Base-by-base conservation (phyloP, 2,797 vertebrate genomes). In the Chelidonichthys spinosus region DNA sequence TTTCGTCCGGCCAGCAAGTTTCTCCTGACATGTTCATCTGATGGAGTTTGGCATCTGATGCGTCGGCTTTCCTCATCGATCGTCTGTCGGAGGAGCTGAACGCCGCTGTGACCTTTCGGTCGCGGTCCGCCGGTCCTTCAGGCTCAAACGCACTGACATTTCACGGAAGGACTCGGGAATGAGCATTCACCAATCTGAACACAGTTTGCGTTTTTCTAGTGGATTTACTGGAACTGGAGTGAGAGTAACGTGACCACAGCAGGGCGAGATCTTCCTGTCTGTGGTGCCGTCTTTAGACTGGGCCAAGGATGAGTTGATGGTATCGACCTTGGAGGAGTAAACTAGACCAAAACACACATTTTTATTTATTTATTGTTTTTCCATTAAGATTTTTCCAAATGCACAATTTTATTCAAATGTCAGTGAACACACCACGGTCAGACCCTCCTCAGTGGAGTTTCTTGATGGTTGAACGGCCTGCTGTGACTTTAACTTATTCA, bases 131-230 rank as follows among this genome's bases (percentile, higher is more conserved):
- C 50, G 76, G 74, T 65, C 63, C 5, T 71, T 56, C 0, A 63
- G 53, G 56, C 40, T 33, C 37, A 39, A 11, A 75, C 49, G 67
- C 68, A 8, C 62, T 69, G 77, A 74, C 79, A 64, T 86, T 81
- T 76, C 36, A 18, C 65, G 39, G 11, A 17, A 35, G 70, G 25
- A 70, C 77, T 66, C 32, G 6, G 66, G 49, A 43, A 7, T 68
- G 13, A 72, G 39, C 44, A 4, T 17, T 10, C 55, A 33, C 42
- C 0, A 8, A 7, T 56, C 50, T 59, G 33, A 40, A 15, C 17
- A 18, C 33, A 64, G 35, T 56, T 47, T 39, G 32, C 40, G 6
- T 4, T n/a, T 44, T 52, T 54, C 42, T 37, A 33, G 35, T 47
- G 11, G 15, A 9, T 55, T 55, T 25, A 25, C 25, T 25, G 25